A percentile compares a stretch with the other conserved stretches of the same genome.
Conservation (phyloP, 2,113 vertebrate genomes). For the Haemorhous mexicanus region DNA sequence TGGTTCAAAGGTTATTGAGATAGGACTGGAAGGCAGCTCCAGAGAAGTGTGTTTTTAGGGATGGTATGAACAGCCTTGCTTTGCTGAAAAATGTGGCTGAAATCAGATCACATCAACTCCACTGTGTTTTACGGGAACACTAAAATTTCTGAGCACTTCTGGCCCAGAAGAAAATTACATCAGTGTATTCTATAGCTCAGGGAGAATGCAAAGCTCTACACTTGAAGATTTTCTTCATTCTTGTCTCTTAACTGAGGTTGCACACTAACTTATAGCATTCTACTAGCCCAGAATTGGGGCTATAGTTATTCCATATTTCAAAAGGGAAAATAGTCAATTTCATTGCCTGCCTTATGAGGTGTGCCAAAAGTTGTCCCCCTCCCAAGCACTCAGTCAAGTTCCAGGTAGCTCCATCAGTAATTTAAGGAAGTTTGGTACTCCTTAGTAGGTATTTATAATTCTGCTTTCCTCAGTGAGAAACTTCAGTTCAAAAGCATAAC, state of each 20-base stretch:
- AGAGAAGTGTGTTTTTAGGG: background rate
- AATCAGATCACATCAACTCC: background rate
- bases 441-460: background rate
- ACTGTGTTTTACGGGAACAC: background rate
- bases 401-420: background rate
- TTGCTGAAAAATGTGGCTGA: background rate
- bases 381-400: background rate
- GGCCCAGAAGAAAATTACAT: background rate
- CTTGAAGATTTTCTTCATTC: background rate
- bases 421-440: background rate
- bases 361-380: background rate
- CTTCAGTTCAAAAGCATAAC: background rate
- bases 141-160: background rate
- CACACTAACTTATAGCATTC: background rate
- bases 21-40: background rate
- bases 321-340: background rate
- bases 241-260: background rate
- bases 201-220: background rate
- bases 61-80: background rate
- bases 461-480: background rate
- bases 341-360: background rate
- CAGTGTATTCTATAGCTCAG: background rate
- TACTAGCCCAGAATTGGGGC: background rate
- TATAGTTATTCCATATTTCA: background rate
- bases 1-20: background rate